Evolutionary conservation across 2,797 vertebrate species (phyloP).

Genomic region (Hoplostethus atlanticus): DNA sequence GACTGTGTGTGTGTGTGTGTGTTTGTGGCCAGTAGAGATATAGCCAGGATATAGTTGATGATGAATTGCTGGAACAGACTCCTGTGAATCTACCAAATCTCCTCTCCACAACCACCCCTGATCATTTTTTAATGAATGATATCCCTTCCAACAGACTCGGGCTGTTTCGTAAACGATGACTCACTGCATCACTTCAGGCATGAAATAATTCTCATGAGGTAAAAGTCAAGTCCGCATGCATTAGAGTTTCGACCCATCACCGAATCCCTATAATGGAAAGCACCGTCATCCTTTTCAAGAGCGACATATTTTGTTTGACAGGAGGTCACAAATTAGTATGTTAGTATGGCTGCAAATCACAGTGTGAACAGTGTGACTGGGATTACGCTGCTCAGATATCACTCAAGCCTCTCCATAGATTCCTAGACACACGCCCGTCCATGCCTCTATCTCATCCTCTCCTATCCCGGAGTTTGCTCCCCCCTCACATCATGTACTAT

Average conservation of each 20-base stretch:
- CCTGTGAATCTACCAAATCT: conserved; percentile 43
- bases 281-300: conserved; percentile 21
- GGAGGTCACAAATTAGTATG: conserved; percentile 36
- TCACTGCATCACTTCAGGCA: conserved; percentile 75
- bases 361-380: conserved; percentile 46
- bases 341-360: conserved; percentile 42
- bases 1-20: conserved; percentile 22
- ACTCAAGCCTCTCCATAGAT: conserved; percentile 45
- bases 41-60: conserved; percentile 37
- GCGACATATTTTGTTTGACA: conserved; percentile 26
- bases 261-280: conserved; percentile 43
- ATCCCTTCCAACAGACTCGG: conserved; percentile 59
- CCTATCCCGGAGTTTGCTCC: conserved; percentile 40
- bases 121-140: conserved; percentile 80
- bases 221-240: conserved; percentile 72
- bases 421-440: conserved; percentile 46
- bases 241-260: conserved; percentile 38
- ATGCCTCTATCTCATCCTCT: conserved; percentile 6
- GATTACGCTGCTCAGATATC: conserved; percentile 61
- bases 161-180: conserved; percentile 79
- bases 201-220: conserved; percentile 78
- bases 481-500: conserved; percentile 67
- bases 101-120: conserved; percentile 64
- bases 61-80: conserved; percentile 33
- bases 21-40: conserved; percentile 41